phyloP scores from a whole-genome alignment of 1,140 invertebrate genomes.

The Aphis gossypii region DNA sequence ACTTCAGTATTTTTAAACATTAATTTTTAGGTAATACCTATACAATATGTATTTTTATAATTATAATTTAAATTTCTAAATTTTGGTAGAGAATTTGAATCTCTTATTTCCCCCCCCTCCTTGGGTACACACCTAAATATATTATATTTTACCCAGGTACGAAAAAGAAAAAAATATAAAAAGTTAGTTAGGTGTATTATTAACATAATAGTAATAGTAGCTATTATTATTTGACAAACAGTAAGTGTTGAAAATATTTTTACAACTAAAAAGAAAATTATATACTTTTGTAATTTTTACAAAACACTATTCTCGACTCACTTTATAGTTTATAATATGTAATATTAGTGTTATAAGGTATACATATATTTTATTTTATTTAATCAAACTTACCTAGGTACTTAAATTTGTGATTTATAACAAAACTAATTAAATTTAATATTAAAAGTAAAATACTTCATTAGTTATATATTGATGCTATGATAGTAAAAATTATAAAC shows the following conservation, averaged over 20 bases:
- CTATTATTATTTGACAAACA: neutral
- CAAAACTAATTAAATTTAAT: neutral
- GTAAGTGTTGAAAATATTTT: neutral
- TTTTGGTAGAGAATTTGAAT: no score
- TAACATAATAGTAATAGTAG: neutral
- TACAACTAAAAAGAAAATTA: neutral
- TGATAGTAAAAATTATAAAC: no score
- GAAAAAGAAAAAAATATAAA: neutral
- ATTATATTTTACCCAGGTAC: neutral
- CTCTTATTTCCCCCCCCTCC: no score
- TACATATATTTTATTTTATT: neutral
- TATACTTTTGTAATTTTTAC: neutral
- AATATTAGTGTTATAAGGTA: neutral
- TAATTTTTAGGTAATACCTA: no score
- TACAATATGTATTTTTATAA: no score
- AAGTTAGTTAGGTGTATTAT: neutral
- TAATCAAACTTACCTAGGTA: neutral
- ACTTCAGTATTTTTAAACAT: no score
- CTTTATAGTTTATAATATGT: neutral
- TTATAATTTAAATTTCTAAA: no score
- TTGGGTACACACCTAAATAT: no score
- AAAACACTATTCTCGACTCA: neutral
- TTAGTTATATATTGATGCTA: neutral
- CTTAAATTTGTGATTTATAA: neutral
- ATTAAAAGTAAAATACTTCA: neutral